Evolutionary conservation across 2,113 vertebrate genomes (phyloP), one percentile per base, ranked within the genome.

Genomic region (Ageneiosus marmoratus): DNA sequence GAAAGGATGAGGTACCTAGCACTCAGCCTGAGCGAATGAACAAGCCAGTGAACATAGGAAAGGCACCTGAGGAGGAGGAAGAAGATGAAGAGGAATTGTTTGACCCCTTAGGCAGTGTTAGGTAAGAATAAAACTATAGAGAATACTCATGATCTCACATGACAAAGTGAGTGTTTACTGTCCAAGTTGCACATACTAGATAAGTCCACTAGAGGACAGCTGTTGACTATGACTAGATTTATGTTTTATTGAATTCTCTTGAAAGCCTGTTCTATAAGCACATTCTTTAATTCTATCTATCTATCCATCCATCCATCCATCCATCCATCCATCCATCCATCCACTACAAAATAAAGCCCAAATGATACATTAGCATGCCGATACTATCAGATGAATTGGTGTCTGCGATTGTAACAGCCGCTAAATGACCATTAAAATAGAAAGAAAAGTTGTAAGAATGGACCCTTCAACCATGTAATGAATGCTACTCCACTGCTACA

Each of bases 81-180:
- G 81, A 73, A 22, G 92, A 92, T 15, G 92, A 93, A n/a, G 94
- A 95, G n/a, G 95, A 94, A 75, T 88, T 73, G 1, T 81, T 94
- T 79, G 96, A 96, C 41, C 96, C 95, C 13, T 90, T 96, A 88
- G 95, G 95, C 77, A 92, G 95, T 88, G 89, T 95, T 48, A 93
- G 93, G 96, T 96, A 92, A 80, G 90, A 70, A 32, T 53, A 29
- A 62, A 51, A n/a, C 4, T 46, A 46, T 13, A 34, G 5, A 12
- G 12, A 20, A 5, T 32, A 7, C 5, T 48, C 13, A 50, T 73
- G n/a, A 24, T 55, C 8, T 1, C 10, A 55, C 10, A 22, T 10
- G 50, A 53, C 4, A 12, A 6, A 55, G 18, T 8, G 50, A 76
- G 18, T 5, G 29, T 76, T 37, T 76, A 55, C 3, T 53, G 18